Evolutionary conservation across 1,140 invertebrate species (phyloP).

Genomic region (Atta texana): DNA sequence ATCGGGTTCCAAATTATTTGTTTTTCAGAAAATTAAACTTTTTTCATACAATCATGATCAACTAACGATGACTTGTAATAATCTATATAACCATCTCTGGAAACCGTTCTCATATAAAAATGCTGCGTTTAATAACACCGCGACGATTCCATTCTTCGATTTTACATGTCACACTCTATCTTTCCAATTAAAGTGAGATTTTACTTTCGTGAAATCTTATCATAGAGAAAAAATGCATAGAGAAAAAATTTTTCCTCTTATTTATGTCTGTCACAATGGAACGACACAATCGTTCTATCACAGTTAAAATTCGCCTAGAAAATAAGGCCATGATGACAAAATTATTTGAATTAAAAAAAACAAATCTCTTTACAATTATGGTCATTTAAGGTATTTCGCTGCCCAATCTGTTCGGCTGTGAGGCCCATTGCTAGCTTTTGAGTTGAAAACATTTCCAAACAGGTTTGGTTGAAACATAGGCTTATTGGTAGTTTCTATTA

Average conservation of each 20-base stretch:
- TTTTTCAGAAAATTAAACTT: constrained; percentile 53
- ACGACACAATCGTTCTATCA: constrained; percentile 71
- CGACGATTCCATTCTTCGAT: neutral
- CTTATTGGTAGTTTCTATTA: constrained; percentile 79
- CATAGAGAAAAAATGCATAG: neutral
- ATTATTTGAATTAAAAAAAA: constrained; percentile 17
- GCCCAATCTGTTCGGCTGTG: constrained; percentile 89
- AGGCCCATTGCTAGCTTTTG: constrained; percentile 83
- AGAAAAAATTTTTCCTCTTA: neutral
- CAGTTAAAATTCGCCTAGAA: constrained; percentile 66
- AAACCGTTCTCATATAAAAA: constrained; percentile 28
- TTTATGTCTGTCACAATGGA: constrained; percentile 48
- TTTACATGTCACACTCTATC: neutral
- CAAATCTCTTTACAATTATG: constrained; percentile 17
- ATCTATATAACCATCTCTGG: constrained; percentile 12
- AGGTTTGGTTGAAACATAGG: constrained; percentile 79
- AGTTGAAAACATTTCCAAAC: constrained; percentile 82
- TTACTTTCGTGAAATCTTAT: constrained; percentile 14
- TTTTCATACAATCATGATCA: constrained; percentile 33
- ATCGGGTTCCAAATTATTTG: constrained; percentile 15
- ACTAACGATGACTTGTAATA: constrained; percentile 27
- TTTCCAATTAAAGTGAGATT: neutral
- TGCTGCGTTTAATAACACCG: constrained; percentile 23
- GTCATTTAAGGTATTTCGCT: constrained; percentile 87
- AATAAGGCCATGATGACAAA: neutral